Percentiles rank a stretch among this genome's conserved stretches.
Evolutionary conservation across 2,888 invertebrate genomes (phyloP).

Genomic region (Acrobeloides nanus): DNA sequence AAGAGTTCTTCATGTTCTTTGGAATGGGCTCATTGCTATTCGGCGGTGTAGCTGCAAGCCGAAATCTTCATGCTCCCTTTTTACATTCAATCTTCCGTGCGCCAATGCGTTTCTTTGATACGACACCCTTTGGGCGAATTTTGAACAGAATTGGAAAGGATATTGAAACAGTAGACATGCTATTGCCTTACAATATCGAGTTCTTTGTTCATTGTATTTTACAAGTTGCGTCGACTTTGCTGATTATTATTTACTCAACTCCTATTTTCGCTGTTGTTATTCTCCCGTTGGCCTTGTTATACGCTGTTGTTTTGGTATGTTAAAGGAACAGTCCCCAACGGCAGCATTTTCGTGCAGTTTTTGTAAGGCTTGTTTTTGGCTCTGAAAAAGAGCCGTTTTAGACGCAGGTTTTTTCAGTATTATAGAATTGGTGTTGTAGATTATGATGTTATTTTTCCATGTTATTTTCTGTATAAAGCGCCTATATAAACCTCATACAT

Average conservation of each 20-base stretch:
- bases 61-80: constrained; percentile 46
- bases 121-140: constrained; percentile 50
- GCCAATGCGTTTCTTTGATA: constrained; percentile 51
- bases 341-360: too few relatives aligned
- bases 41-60: constrained; percentile 46
- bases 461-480: too few relatives aligned
- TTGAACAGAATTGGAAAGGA: constrained; percentile 50
- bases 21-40: too few relatives aligned
- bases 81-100: constrained; percentile 46
- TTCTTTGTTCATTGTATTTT: constrained; percentile 47
- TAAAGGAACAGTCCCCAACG: too few relatives aligned
- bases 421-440: too few relatives aligned
- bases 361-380: too few relatives aligned
- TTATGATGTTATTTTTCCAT: too few relatives aligned
- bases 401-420: neutral
- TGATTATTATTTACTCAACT: constrained; percentile 50
- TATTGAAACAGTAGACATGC: constrained; percentile 49
- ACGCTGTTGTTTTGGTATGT: constrained; percentile 40
- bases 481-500: too few relatives aligned
- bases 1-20: too few relatives aligned
- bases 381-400: neutral
- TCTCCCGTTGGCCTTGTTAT: constrained; percentile 40
- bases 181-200: constrained; percentile 49
- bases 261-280: constrained; percentile 47
- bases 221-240: constrained; percentile 44